Evolutionary conservation across 2,113 vertebrate genomes (phyloP).

Genomic region (Lepus europaeus): DNA sequence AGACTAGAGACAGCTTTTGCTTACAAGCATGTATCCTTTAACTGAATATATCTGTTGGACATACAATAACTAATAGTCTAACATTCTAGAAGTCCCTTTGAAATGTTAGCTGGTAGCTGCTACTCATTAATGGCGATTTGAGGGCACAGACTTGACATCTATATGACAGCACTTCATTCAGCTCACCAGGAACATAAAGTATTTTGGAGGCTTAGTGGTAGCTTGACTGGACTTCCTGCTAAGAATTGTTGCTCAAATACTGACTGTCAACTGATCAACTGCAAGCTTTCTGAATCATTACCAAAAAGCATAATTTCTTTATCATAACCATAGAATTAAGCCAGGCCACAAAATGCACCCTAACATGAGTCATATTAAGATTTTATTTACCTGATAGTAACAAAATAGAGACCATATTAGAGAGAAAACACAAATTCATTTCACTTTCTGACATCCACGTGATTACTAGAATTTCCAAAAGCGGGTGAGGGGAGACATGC

Average conservation of each 20-base stretch:
- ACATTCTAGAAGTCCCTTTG: not conserved
- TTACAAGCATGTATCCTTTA: slow-evolving; percentile 63
- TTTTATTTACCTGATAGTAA: slow-evolving; percentile 13
- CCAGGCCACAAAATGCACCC: slow-evolving; percentile 48
- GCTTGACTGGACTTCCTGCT: slow-evolving; percentile 18
- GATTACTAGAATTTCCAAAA: not conserved
- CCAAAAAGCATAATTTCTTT: slow-evolving; percentile 34
- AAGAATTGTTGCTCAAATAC: not conserved
- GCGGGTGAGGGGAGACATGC: too few species aligned
- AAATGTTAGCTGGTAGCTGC: not conserved
- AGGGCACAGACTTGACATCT: slow-evolving; percentile 6
- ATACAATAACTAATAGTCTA: not conserved
- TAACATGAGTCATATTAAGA: not conserved
- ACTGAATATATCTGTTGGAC: not conserved
- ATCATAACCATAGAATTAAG: slow-evolving; percentile 50
- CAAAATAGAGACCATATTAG: not conserved
- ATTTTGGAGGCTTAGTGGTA: not conserved
- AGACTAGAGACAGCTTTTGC: not conserved
- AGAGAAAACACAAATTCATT: not conserved
- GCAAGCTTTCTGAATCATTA: slow-evolving; percentile 62
- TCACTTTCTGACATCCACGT: not conserved
- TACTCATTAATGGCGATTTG: not conserved
- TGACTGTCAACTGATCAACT: slow-evolving; percentile 45
- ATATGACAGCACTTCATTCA: not conserved
- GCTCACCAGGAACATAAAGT: not conserved